A percentile compares a stretch with the other conserved stretches of the same genome.
Conservation (phyloP, 2,888 invertebrate genomes). For the Lagria hirta region DNA sequence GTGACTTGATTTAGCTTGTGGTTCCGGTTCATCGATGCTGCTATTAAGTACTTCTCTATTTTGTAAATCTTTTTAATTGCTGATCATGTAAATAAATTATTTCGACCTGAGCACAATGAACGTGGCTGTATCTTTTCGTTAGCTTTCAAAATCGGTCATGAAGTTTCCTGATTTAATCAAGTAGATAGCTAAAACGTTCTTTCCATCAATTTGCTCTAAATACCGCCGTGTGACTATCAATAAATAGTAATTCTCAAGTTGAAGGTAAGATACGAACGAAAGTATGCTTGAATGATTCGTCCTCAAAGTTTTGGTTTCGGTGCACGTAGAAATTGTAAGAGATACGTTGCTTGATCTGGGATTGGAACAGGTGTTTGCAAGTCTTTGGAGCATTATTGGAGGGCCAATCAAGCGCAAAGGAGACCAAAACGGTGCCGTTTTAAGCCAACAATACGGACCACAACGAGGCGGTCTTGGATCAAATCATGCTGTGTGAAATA, state of each 20-base stretch:
- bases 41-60: too few relatives aligned
- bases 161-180: conserved; percentile 9
- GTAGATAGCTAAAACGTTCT: conserved; percentile 11
- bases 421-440: conserved; percentile 12
- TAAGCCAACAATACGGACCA: conserved; percentile 7
- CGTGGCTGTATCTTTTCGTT: too few relatives aligned
- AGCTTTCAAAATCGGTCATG: conserved; percentile 12
- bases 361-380: conserved; percentile 38
- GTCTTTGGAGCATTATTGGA: conserved; percentile 24
- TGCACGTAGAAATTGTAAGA: too few relatives aligned
- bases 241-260: conserved; percentile 38
- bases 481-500: conserved; percentile 10
- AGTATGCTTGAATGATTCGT: conserved; percentile 16
- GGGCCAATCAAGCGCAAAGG: conserved; percentile 23
- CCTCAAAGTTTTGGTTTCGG: conserved; percentile 40
- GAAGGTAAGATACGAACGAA: too few relatives aligned
- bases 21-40: too few relatives aligned
- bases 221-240: conserved; percentile 34
- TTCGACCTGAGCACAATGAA: conserved; percentile 7
- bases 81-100: conserved; percentile 8
- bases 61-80: conserved; percentile 17
- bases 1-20: too few relatives aligned
- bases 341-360: conserved; percentile 39
- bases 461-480: conserved; percentile 9
- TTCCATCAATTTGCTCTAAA: conserved; percentile 27